Evolutionary conservation across 35 echinoderm and acorn worm species (phyloP).

Genomic region (Apostichopus japonicus): DNA sequence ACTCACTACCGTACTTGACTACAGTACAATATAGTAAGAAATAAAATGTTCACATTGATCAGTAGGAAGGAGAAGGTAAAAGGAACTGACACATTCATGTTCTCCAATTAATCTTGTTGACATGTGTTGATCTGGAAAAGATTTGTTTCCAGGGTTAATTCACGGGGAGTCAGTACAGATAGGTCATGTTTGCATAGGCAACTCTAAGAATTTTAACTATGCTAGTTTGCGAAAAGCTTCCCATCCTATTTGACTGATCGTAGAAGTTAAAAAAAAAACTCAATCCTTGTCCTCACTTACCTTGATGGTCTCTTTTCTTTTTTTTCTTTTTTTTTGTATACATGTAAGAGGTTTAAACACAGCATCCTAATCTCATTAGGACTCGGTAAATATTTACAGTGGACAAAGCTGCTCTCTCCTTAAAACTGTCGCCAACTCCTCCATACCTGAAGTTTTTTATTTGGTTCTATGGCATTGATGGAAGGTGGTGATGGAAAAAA

Average conservation of each 20-base stretch:
- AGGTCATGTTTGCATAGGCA: neutral
- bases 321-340: no score
- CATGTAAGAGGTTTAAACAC: neutral
- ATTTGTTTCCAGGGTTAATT: neutral
- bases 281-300: no score
- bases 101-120: conserved; percentile 15
- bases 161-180: neutral
- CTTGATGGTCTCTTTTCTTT: no score
- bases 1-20: no score
- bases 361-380: conserved; percentile 8
- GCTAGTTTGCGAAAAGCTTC: neutral
- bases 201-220: conserved; percentile 10
- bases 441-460: neutral
- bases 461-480: neutral
- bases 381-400: conserved; percentile 7
- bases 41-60: no score
- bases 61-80: no score
- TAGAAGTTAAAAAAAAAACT: no score
- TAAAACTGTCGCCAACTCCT: neutral
- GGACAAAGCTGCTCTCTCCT: neutral
- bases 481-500: no score
- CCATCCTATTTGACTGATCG: no score
- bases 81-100: conserved; percentile 17
- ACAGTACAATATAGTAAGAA: no score
- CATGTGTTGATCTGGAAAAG: neutral